phyloP scores from a whole-genome alignment of 2,113 vertebrate genomes.

The Marcusenius ussheri region DNA sequence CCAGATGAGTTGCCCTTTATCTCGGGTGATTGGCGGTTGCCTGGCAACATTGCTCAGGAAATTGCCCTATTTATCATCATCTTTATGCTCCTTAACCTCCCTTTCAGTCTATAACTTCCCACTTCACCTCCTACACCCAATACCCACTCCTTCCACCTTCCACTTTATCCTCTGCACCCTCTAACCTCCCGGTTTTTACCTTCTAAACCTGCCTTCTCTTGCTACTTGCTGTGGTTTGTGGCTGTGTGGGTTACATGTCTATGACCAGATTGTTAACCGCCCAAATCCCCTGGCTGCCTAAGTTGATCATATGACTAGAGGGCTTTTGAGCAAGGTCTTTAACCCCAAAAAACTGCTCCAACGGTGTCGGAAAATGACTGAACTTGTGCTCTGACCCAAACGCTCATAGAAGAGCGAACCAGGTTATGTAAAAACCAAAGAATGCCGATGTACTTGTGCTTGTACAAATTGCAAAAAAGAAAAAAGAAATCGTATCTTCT shows the following conservation, averaged over 20 bases:
- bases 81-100: background rate
- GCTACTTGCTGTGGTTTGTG: background rate
- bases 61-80: background rate
- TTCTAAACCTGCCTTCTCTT: background rate
- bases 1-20: background rate
- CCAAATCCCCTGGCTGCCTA: background rate
- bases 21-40: background rate
- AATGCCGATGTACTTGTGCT: background rate
- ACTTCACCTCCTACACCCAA: background rate
- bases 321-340: background rate
- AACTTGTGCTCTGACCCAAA: background rate
- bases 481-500: background rate
- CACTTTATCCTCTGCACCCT: background rate
- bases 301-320: background rate
- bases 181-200: background rate
- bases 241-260: background rate
- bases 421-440: background rate
- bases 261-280: background rate
- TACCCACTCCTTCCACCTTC: background rate
- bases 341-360: background rate
- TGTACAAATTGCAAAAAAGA: background rate
- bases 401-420: background rate
- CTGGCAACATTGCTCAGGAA: background rate
- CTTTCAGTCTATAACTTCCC: background rate
- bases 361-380: background rate